Base-by-base conservation (phyloP, 2,797 vertebrate species). In the Miopithecus talapoin region DNA sequence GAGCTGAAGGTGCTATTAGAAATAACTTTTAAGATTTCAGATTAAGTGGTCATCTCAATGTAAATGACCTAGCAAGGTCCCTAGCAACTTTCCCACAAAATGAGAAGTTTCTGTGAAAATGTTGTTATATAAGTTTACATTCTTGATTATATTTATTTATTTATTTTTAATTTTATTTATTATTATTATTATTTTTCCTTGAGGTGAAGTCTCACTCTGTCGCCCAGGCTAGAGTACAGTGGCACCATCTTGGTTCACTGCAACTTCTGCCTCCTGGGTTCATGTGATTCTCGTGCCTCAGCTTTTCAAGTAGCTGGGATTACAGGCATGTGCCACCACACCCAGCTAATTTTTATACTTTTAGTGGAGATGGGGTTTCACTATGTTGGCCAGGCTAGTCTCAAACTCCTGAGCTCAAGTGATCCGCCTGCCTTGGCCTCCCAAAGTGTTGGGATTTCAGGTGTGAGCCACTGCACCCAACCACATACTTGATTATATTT, bases 401-500 rank as follows among this genome's bases (percentile, higher is more conserved):
- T 68, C 61, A 68, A n/a, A 68, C 61, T 68, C 61, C 33, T 68
- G 61, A 68, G 61, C 33, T n/a, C 61, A n/a, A 68, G 61, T 64
- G 61, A 64, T 17, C 61, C 1, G 3, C 30, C 61, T 30, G 16
- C 61, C 30, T 68, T 19, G 61, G 61, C 30, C 61, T n/a, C 61
- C 33, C 61, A 19, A n/a, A n/a, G 16, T 68, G 33, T 68, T 68
- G 61, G 16, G 61, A 68, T 68, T n/a, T n/a, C 61, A n/a, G 61
- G 17, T 8, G 17, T 16, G 61, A 68, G 30, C 61, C 14, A 68
- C 61, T 33, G 33, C 61, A 68, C 61, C 61, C 61, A 68, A 33
- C 30, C 61, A n/a, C 33, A 68, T 68, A n/a, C 61, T 68, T 85
- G 72, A 74, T 97, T 93, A 81, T 95, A 33, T 95, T 93, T 95